Evolutionary conservation across 2,888 invertebrate species (phyloP).

Genomic region (Cephonodes hylas): DNA sequence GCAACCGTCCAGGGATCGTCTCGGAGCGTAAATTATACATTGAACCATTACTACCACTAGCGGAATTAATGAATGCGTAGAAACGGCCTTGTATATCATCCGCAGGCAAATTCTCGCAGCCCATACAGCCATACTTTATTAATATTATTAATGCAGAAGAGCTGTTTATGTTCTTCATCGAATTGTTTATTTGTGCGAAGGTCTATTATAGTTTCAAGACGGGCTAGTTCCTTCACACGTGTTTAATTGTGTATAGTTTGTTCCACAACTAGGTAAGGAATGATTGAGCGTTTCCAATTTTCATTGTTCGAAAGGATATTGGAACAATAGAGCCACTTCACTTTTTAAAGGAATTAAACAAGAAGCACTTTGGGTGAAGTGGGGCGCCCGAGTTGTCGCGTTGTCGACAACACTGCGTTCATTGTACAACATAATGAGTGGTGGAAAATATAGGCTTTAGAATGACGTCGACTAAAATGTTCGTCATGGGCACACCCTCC

Average conservation of each 20-base stretch:
- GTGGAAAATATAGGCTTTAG: conserved; percentile 14
- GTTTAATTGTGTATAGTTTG: background rate
- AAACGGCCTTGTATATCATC: background rate
- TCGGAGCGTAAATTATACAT: conserved; percentile 46
- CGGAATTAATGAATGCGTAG: conserved; percentile 21
- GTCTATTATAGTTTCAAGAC: background rate
- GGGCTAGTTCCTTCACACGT: background rate
- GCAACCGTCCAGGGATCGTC: conserved; percentile 49
- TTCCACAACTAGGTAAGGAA: background rate
- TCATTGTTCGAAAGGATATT: conserved; percentile 33
- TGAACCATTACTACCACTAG: conserved; percentile 41
- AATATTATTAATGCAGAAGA: conserved; percentile 3
- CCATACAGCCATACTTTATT: background rate
- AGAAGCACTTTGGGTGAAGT: conserved; percentile 36
- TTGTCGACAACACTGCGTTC: background rate
- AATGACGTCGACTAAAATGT: background rate
- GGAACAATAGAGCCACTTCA: conserved; percentile 34
- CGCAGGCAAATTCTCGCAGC: background rate
- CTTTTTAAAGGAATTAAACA: conserved; percentile 43
- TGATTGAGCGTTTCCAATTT: conserved; percentile 5
- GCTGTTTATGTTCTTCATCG: background rate
- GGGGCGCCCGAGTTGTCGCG: conserved; percentile 13
- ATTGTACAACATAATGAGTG: conserved; percentile 1
- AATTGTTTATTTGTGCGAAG: background rate
- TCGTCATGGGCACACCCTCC: background rate